These are phyloP conservation scores for Eulemur mongoz DNA, from an alignment of 2,797 vertebrate species.

Conservation along the genomic window DNA sequence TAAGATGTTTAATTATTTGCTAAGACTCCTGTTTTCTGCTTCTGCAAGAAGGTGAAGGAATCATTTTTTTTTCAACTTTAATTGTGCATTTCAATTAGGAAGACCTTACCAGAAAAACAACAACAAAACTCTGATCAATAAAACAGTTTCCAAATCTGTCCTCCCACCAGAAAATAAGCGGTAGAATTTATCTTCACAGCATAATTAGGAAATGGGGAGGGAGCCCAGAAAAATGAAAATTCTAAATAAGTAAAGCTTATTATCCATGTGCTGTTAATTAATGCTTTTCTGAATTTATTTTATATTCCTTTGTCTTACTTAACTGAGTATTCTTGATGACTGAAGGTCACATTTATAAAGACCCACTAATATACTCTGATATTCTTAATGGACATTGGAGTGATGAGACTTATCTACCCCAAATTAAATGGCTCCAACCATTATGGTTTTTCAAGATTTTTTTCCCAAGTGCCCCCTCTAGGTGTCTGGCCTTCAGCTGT, in stretches of 20 bases:
- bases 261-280: background rate
- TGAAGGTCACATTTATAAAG: constrained; percentile 22
- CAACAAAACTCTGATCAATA: constrained; percentile 37
- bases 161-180: constrained; percentile 56
- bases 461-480: background rate
- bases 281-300: background rate
- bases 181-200: constrained; percentile 47
- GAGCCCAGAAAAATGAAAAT: constrained; percentile 28
- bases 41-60: constrained; percentile 55
- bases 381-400: background rate
- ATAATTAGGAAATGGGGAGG: constrained; percentile 42
- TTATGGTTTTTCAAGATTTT: background rate
- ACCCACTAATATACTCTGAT: background rate
- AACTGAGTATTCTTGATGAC: background rate
- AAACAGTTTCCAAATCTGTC: constrained; percentile 47
- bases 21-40: constrained; percentile 65
- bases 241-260: background rate
- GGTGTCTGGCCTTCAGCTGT: background rate
- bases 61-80: constrained; percentile 26
- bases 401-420: background rate
- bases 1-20: constrained; percentile 80
- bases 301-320: background rate
- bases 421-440: background rate
- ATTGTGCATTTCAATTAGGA: constrained; percentile 69
- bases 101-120: constrained; percentile 54